These are phyloP conservation scores for Nicator chloris DNA, from an alignment of 2,113 vertebrate species.

Conservation along the genomic window DNA sequence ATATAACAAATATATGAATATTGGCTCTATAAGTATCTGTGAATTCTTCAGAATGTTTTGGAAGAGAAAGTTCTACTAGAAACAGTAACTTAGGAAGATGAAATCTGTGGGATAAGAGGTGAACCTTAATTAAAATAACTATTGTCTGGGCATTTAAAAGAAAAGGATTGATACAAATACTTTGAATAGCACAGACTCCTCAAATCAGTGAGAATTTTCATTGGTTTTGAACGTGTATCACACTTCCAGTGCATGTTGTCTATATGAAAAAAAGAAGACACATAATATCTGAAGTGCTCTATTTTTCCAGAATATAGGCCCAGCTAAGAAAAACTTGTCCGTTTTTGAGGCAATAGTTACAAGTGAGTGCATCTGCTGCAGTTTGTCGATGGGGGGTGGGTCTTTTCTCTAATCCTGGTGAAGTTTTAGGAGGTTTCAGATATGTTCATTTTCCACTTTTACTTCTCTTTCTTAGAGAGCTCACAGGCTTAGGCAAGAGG, in stretches of 20 bases:
- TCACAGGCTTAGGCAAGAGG: neutral
- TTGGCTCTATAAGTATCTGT: neutral
- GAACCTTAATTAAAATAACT: neutral
- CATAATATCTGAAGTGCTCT: neutral
- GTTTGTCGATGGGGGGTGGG: neutral
- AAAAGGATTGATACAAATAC: neutral
- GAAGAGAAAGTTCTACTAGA: neutral
- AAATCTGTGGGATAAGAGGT: neutral
- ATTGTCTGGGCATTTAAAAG: neutral
- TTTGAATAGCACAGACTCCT: neutral
- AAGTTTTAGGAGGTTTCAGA: neutral
- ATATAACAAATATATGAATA: neutral
- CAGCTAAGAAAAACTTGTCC: neutral
- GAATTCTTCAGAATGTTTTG: conserved; percentile 5
- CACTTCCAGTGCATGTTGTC: neutral
- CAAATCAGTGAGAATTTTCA: neutral
- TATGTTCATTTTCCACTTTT: neutral
- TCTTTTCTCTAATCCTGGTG: neutral
- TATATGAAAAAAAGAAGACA: neutral
- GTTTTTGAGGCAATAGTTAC: neutral
- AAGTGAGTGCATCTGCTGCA: neutral
- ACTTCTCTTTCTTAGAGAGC: neutral
- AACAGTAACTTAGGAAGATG: neutral
- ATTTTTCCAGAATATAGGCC: neutral
- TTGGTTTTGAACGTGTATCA: neutral